Conservation (phyloP, 2,797 vertebrate species). For the Sebastes steindachneri region DNA sequence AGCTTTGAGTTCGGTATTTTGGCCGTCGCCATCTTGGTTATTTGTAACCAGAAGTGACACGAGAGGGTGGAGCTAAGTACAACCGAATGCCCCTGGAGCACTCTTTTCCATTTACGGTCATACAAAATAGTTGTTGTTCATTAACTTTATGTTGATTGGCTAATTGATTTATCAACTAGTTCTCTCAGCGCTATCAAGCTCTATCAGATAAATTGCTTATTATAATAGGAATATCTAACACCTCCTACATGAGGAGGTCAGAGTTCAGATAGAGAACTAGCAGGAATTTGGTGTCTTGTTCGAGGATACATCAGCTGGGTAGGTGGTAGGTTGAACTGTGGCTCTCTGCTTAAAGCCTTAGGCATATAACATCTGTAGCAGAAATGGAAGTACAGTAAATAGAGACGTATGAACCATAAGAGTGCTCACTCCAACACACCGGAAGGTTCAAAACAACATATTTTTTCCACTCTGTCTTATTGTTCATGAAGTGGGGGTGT, state of each 20-base stretch:
- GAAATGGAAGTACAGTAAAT: not conserved
- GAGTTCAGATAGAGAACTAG: not conserved
- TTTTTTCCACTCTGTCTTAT: not conserved
- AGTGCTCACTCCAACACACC: not conserved
- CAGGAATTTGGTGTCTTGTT: not conserved
- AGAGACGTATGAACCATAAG: not conserved
- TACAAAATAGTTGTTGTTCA: not conserved
- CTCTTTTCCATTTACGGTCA: too few relatives aligned
- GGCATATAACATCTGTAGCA: not conserved
- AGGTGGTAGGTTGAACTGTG: not conserved
- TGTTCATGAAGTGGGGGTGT: conserved; percentile 4
- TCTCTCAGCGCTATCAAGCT: not conserved
- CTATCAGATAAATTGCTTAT: not conserved
- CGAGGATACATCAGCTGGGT: not conserved
- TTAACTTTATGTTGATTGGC: not conserved
- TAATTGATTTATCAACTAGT: not conserved
- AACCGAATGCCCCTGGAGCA: too few relatives aligned
- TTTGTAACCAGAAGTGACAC: too few relatives aligned
- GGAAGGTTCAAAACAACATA: not conserved
- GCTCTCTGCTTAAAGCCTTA: not conserved
- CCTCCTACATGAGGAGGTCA: not conserved
- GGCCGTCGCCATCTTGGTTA: too few relatives aligned
- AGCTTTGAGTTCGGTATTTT: not conserved
- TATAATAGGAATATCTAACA: not conserved
- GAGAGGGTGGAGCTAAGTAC: too few relatives aligned